Percentiles rank a stretch among this genome's conserved stretches.
These are phyloP conservation scores for Callyntrura guangdongensis DNA, from an alignment of 2,888 invertebrate species.

Conservation along the genomic window DNA sequence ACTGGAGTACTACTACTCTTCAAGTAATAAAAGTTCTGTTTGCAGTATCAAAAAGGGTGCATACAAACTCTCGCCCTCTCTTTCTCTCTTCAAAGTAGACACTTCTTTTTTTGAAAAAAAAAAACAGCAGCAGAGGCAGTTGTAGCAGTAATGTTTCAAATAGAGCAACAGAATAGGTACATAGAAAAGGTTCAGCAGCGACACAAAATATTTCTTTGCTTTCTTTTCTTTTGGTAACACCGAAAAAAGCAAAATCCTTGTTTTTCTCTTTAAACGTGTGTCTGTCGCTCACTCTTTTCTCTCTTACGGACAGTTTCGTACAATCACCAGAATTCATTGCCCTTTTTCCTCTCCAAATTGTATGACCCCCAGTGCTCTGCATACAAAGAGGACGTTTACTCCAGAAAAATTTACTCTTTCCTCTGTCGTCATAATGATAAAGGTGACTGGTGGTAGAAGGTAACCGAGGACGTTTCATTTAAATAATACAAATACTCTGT, in stretches of 20 bases:
- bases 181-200: not conserved
- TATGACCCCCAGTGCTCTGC: slow-evolving; percentile 66
- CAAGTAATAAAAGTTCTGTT: too few species aligned
- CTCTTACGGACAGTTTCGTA: slow-evolving; percentile 64
- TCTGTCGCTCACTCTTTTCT: too few species aligned
- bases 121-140: too few species aligned
- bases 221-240: slow-evolving; percentile 1
- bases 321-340: slow-evolving; percentile 62
- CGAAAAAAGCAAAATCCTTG: slow-evolving; percentile 11
- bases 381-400: slow-evolving; percentile 71
- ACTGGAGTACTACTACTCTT: too few species aligned
- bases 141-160: slow-evolving; percentile 46
- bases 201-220: not conserved
- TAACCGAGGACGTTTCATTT: slow-evolving; percentile 50
- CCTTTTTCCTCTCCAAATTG: slow-evolving; percentile 58
- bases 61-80: too few species aligned
- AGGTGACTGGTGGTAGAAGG: slow-evolving; percentile 5
- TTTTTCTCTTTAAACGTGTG: slow-evolving; percentile 29
- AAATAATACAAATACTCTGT: slow-evolving; percentile 66
- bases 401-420: not conserved
- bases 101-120: not conserved
- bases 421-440: not conserved
- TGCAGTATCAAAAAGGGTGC: too few species aligned
- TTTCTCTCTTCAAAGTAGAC: too few species aligned
- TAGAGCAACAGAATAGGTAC: slow-evolving; percentile 27